A percentile compares a stretch with the other conserved stretches of the same genome.
Evolutionary conservation across 2,797 vertebrate genomes (phyloP).

Genomic region (Ciconia nigra): DNA sequence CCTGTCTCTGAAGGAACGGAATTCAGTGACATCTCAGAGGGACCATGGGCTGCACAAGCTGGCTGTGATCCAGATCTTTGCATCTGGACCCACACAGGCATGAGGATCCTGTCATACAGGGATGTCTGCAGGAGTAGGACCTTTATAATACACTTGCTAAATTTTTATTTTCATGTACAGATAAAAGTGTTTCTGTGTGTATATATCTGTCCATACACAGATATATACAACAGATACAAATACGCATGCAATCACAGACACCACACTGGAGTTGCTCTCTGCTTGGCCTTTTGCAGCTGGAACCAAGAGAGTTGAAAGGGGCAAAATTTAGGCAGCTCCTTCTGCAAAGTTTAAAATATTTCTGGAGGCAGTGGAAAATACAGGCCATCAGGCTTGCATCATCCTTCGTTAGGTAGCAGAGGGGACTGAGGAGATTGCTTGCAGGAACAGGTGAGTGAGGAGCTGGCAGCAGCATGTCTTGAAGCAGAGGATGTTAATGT

Average conservation of each 20-base stretch:
- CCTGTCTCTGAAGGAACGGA: background rate
- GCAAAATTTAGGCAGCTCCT: background rate
- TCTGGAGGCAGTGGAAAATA: background rate
- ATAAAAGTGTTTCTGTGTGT: background rate
- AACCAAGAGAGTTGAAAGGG: background rate
- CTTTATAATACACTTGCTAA: background rate
- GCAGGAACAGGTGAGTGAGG: background rate
- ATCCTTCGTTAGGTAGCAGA: background rate
- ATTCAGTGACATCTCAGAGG: background rate
- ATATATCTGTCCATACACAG: background rate
- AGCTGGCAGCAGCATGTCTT: background rate
- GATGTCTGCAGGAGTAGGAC: background rate
- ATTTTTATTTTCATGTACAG: background rate
- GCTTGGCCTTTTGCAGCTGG: background rate
- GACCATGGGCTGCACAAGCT: background rate
- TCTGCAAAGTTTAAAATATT: background rate
- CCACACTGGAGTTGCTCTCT: background rate
- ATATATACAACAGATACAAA: background rate
- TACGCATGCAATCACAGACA: rapidly evolving
- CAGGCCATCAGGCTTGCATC: background rate
- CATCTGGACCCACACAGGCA: background rate
- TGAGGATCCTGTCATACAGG: background rate
- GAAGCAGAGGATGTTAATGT: background rate
- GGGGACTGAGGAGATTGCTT: background rate
- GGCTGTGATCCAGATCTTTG: background rate